Evolutionary conservation across 1,140 invertebrate genomes (phyloP).

Genomic region (Zaprionus camerounensis): DNA sequence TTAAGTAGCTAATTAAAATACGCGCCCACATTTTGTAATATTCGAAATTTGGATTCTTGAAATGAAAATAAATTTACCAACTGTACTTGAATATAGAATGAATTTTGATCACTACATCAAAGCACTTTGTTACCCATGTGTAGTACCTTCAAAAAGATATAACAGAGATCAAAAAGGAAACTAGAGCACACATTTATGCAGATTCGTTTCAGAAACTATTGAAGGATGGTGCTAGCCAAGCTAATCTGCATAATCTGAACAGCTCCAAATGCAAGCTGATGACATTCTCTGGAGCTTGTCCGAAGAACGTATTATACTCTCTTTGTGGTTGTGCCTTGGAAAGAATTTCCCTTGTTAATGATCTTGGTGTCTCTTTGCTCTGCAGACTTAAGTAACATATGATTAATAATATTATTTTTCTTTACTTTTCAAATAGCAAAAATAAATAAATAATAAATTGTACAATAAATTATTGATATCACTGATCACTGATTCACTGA

Average conservation of each 20-base stretch:
- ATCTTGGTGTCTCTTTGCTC: too few species aligned
- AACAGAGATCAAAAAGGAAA: slow-evolving; percentile 29
- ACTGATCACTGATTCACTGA: slow-evolving; percentile 87
- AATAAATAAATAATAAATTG: slow-evolving; percentile 20
- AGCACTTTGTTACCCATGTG: too few species aligned
- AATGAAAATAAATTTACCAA: not conserved
- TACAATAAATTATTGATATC: slow-evolving; percentile 77
- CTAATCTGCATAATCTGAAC: not conserved
- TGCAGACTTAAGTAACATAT: too few species aligned
- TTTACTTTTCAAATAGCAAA: too few species aligned
- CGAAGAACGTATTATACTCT: too few species aligned
- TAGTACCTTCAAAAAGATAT: too few species aligned
- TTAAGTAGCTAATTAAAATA: slow-evolving; percentile 45
- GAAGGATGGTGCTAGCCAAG: slow-evolving; percentile 35
- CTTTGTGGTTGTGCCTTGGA: too few species aligned
- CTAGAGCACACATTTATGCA: slow-evolving; percentile 55
- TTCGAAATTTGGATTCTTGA: not conserved
- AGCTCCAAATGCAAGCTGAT: too few species aligned
- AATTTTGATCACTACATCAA: not conserved
- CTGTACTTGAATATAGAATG: not conserved
- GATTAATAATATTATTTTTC: too few species aligned
- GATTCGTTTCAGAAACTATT: slow-evolving; percentile 70
- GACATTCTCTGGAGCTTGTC: too few species aligned
- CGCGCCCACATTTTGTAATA: slow-evolving; percentile 46
- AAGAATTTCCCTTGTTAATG: too few species aligned